phyloP scores from a whole-genome alignment of 1,140 invertebrate genomes.

The Heliconius melpomene region DNA sequence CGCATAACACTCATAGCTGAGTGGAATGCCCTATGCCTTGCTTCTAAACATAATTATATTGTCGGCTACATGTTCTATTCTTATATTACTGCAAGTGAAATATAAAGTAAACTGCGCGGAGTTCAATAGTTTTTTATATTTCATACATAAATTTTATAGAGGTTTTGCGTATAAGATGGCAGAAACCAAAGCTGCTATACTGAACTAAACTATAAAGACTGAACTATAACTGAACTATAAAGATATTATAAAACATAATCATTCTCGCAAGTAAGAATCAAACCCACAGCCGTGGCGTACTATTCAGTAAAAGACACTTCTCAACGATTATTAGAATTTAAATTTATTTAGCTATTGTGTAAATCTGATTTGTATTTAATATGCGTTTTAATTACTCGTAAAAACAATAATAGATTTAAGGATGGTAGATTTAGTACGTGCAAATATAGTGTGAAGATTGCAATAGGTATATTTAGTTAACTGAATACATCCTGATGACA shows the following conservation, averaged over 20 bases:
- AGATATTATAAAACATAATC: too few species aligned
- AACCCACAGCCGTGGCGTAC: background rate
- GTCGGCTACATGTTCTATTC: slow-evolving; percentile 23
- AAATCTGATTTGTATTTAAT: background rate
- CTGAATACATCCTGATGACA: slow-evolving; percentile 30
- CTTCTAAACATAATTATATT: slow-evolving; percentile 30
- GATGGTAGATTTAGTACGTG: background rate
- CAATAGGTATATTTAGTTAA: slow-evolving; percentile 25
- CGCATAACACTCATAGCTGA: slow-evolving; percentile 47
- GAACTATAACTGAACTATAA: too few species aligned
- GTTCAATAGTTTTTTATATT: background rate
- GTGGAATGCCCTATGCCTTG: slow-evolving; percentile 54
- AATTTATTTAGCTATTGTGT: too few species aligned
- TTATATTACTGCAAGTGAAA: background rate
- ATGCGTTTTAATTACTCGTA: background rate
- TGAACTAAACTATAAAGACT: too few species aligned
- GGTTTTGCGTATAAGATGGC: too few species aligned
- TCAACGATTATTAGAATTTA: background rate
- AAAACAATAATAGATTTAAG: background rate
- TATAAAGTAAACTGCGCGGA: background rate
- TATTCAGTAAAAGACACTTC: background rate
- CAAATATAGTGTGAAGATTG: background rate
- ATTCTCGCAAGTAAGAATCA: too few species aligned
- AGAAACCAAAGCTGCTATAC: too few species aligned
- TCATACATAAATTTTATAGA: background rate